Conservation (phyloP, 2,888 invertebrate species). For the Rhagonycha lutea region DNA sequence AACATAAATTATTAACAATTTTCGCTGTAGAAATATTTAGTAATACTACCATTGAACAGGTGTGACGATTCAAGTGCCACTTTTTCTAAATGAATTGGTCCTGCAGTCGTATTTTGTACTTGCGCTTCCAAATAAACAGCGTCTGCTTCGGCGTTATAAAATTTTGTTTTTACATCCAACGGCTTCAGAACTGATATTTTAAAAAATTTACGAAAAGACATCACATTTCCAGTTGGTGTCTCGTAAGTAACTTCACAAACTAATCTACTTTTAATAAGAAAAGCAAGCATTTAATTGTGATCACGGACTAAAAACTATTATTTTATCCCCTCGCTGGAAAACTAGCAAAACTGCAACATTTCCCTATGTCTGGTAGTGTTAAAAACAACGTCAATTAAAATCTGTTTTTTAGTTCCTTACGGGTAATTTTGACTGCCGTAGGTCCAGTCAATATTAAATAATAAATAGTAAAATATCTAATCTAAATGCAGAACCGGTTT, state of each 20-base stretch:
- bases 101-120: conserved; percentile 90
- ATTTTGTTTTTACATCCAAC: conserved; percentile 97
- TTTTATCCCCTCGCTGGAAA: too few relatives aligned
- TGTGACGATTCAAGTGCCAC: conserved; percentile 92
- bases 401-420: too few relatives aligned
- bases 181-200: conserved; percentile 98
- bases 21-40: background rate
- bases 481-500: background rate
- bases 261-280: conserved; percentile 62
- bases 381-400: too few relatives aligned
- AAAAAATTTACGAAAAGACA: conserved; percentile 94
- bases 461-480: background rate
- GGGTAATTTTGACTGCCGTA: too few relatives aligned
- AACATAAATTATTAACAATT: conserved; percentile 15
- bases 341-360: too few relatives aligned
- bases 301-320: too few relatives aligned
- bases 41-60: conserved; percentile 71
- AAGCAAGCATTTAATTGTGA: background rate
- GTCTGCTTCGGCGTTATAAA: conserved; percentile 90
- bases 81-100: conserved; percentile 91
- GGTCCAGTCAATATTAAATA: background rate
- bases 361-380: too few relatives aligned
- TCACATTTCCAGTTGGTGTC: conserved; percentile 72
- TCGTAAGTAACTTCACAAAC: conserved; percentile 95
- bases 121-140: conserved; percentile 75